Evolutionary conservation across 2,113 vertebrate species (phyloP), one percentile per base, ranked within the genome.

Genomic region (Desmodus rotundus): DNA sequence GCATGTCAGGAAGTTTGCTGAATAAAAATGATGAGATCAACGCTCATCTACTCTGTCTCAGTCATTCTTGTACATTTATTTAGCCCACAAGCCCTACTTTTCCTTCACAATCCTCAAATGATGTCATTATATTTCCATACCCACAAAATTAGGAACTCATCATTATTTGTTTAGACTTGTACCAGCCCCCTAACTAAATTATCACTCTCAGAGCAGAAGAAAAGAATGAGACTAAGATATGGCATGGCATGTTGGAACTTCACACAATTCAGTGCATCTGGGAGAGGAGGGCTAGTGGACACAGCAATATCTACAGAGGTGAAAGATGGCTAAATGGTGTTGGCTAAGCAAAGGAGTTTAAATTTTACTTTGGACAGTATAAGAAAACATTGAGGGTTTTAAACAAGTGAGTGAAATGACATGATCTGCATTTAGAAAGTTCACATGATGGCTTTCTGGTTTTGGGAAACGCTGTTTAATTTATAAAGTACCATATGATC

Each of bases 211-310:
- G 0, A 45, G 28, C 22, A 33, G 47, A 83, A 84, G 31, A 63
- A 63, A 54, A 26, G 17, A 12, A 3, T 7, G 13, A 7, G 7
- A 11, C 0, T 47, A 16, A 41, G 24, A 67, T 36, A 56, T 6
- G 2, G 10, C 9, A 1, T 36, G n/a, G 16, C 2, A 4, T 13
- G 22, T 26, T 15, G 43, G n/a, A 61, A 20, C 28, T 24, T 15
- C n/a, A 16, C 0, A 33, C 10, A 41, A 31, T 54, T 31, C 33
- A 16, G 26, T n/a, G 13, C 43, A 15, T 56, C 63, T 87, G 15
- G 8, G 38, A 63, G 58, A 77, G 17, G 8, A 7, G 26, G 13
- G 11, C 38, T 38, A 36, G 26, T 17, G 47, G 14, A 33, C 17
- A 2, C 5, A 58, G 65, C 19, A 58, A 36, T 45, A 61, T 12